Conservation (phyloP, 92 coral and sea anemone genomes). For the Blastomussa wellsi region DNA sequence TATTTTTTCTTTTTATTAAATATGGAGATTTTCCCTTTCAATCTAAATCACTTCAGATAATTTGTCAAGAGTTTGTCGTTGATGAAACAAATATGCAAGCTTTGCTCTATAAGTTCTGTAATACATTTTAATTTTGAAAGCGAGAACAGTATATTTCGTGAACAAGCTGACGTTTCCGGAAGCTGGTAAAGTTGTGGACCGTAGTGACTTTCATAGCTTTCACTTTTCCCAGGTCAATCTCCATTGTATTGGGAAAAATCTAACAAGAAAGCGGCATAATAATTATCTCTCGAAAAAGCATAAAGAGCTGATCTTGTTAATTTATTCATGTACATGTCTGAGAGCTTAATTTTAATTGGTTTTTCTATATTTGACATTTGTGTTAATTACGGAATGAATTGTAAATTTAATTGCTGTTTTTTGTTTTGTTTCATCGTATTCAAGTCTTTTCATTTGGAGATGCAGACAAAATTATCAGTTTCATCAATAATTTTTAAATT, state of each 20-base stretch:
- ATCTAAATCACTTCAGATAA: neutral
- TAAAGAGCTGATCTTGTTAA: neutral
- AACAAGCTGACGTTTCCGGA: neutral
- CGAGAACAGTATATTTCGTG: neutral
- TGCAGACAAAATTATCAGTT: neutral
- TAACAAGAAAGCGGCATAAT: neutral
- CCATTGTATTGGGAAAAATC: neutral
- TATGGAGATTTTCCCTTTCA: neutral
- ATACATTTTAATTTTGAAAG: neutral
- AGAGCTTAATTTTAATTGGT: neutral
- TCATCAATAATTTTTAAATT: neutral
- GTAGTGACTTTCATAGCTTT: neutral
- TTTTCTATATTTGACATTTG: neutral
- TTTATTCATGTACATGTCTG: neutral
- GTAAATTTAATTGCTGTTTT: neutral
- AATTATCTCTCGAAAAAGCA: neutral
- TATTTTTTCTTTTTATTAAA: neutral
- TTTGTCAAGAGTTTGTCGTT: neutral
- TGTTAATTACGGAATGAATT: neutral
- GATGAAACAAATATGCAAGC: slow-evolving; percentile 6
- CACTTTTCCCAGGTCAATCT: neutral
- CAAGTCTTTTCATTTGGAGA: neutral
- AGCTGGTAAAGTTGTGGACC: neutral
- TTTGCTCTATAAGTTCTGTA: neutral
- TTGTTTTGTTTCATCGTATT: neutral